Evolutionary conservation across 2,797 vertebrate species (phyloP), one percentile per base, ranked within the genome.

Genomic region (Chaenodraco wilsoni): DNA sequence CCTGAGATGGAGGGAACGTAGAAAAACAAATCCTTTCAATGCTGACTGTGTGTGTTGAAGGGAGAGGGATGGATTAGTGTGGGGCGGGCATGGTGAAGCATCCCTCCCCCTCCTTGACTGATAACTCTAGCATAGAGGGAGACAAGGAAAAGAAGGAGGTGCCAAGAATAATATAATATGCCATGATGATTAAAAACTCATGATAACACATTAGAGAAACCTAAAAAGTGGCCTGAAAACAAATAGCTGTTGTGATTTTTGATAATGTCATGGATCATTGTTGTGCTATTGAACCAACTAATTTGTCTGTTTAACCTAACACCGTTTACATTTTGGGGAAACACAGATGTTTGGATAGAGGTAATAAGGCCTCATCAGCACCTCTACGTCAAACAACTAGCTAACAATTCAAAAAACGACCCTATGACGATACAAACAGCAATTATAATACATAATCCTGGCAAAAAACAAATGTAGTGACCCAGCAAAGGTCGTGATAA

Each of bases 21-120:
- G 81, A 70, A 83, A 84, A 86, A 87, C 86, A 88, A 89, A 84
- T 84, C 75, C 74, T 74, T 78, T 79, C 69, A 76, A 45, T 74
- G 79, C 82, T 84, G 82, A 78, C 80, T 72, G 83, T 56, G 33
- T 81, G 51, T 57, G 78, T 83, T 79, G 71, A 78, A 79, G 76
- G 76, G 72, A 80, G 76, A 65, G 52, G 76, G 84, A 23, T 56
- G 76, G 81, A 81, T 83, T 79, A 82, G 79, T 45, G 59, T n/a
- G 10, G 50, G 55, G 71, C 1, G 19, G 58, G 63, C 27, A 27
- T 54, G 69, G 43, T 13, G 17, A 58, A 68, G 69, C 59, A 65
- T 64, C 76, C 65, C 55, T 17, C 64, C 66, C 71, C 74, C 45
- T 19, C 11, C 16, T 40, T 56, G 46, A 69, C 63, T 57, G 64